phyloP scores from a whole-genome alignment of 1,140 invertebrate species.

The Megathymus violae region DNA sequence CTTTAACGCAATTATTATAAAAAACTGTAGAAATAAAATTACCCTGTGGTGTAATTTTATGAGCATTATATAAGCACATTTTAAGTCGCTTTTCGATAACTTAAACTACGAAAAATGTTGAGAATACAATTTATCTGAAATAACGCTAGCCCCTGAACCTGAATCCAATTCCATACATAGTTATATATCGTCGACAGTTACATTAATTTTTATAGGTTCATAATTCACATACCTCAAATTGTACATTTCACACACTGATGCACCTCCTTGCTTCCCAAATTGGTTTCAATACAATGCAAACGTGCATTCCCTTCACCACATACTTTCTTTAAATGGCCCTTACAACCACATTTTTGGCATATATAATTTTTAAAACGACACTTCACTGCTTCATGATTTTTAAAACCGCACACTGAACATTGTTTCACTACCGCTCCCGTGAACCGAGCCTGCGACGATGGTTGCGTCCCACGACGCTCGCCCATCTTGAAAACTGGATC shows the following conservation, averaged over 20 bases:
- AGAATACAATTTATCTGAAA: slow-evolving; percentile 31
- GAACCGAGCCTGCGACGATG: not conserved
- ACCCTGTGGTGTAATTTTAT: slow-evolving; percentile 32
- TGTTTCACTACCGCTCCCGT: not conserved
- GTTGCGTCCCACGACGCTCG: not conserved
- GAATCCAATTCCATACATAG: slow-evolving; percentile 37
- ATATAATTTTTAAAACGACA: slow-evolving; percentile 35
- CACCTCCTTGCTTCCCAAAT: not conserved
- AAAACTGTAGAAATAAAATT: slow-evolving; percentile 18
- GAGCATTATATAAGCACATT: slow-evolving; percentile 34
- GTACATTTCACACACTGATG: slow-evolving; percentile 29
- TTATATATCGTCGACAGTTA: slow-evolving; percentile 25
- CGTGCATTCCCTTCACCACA: slow-evolving; percentile 2
- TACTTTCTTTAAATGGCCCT: slow-evolving; percentile 13
- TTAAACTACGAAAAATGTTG: slow-evolving; percentile 18
- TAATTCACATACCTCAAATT: slow-evolving; percentile 38
- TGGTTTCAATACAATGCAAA: not conserved
- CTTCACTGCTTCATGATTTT: slow-evolving; percentile 28
- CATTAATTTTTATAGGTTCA: slow-evolving; percentile 26
- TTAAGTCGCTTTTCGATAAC: slow-evolving; percentile 22
- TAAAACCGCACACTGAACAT: slow-evolving; percentile 38
- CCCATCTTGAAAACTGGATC: slow-evolving; percentile 30
- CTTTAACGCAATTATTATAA: slow-evolving; percentile 18
- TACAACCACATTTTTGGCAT: slow-evolving; percentile 28
- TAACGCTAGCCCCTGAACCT: slow-evolving; percentile 36